Percentiles rank a stretch among this genome's conserved stretches.
Evolutionary conservation across 1,140 invertebrate genomes (phyloP).

Genomic region (Drosophila nannoptera): DNA sequence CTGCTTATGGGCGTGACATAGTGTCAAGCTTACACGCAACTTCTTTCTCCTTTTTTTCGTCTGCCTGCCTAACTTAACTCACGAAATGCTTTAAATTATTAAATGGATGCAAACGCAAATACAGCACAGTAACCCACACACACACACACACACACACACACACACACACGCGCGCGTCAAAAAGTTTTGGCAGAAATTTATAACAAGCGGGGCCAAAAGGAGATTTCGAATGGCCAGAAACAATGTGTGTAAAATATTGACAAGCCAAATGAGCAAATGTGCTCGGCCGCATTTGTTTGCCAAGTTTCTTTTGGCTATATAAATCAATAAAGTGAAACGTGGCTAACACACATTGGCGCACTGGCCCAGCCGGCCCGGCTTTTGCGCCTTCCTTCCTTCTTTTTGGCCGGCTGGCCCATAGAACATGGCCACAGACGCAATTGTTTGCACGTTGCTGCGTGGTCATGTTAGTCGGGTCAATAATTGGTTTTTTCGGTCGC

Average conservation of each 20-base stretch:
- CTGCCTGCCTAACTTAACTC: slow-evolving; percentile 39
- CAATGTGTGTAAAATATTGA: slow-evolving; percentile 65
- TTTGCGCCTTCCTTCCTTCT: slow-evolving; percentile 1
- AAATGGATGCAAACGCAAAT: slow-evolving; percentile 36
- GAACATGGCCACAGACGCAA: slow-evolving; percentile 63
- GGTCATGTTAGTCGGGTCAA: slow-evolving; percentile 73
- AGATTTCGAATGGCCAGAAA: slow-evolving; percentile 27
- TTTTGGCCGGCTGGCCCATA: slow-evolving; percentile 23
- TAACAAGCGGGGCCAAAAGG: slow-evolving; percentile 38
- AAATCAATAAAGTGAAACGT: slow-evolving; percentile 71
- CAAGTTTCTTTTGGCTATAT: slow-evolving; percentile 52
- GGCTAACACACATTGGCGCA: slow-evolving; percentile 64
- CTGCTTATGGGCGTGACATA: background rate
- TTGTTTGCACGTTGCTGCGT: slow-evolving; percentile 71
- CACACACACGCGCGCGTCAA: slow-evolving; percentile 26
- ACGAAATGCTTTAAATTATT: slow-evolving; percentile 59
- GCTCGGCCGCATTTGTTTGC: slow-evolving; percentile 43
- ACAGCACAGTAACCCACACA: slow-evolving; percentile 1
- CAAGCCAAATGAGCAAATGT: slow-evolving; percentile 67
- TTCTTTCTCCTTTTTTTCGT: slow-evolving; percentile 13
- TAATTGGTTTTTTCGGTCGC: slow-evolving; percentile 71
- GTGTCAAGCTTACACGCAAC: slow-evolving; percentile 17
- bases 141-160: slow-evolving; percentile 7
- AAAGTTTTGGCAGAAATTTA: slow-evolving; percentile 68
- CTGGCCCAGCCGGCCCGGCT: slow-evolving; percentile 1